Evolutionary conservation across 2,888 invertebrate species (phyloP).

Genomic region (Drosophila borborema): DNA sequence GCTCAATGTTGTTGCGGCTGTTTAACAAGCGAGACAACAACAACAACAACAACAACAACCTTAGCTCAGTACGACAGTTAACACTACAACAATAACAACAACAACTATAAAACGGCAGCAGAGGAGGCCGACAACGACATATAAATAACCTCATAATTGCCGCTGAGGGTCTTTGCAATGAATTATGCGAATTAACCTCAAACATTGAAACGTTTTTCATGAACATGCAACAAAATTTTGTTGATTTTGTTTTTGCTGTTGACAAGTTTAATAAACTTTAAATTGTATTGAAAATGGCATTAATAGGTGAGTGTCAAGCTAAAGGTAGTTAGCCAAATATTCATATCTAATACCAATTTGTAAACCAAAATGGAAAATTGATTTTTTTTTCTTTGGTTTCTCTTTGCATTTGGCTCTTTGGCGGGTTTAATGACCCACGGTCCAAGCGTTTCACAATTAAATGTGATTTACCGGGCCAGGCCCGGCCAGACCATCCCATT

Average conservation of each 20-base stretch:
- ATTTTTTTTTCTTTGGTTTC: neutral
- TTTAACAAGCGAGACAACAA: conserved; percentile 52
- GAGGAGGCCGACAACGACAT: conserved; percentile 62
- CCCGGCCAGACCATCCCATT: conserved; percentile 15
- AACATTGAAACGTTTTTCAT: conserved; percentile 65
- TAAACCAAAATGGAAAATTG: neutral
- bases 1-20: conserved; percentile 67
- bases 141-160: conserved; percentile 79
- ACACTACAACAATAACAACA: conserved; percentile 32
- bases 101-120: conserved; percentile 33
- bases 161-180: conserved; percentile 78
- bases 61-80: conserved; percentile 29
- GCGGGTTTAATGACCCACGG: neutral
- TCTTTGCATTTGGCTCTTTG: neutral
- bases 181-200: conserved; percentile 80
- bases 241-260: neutral
- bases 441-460: conserved; percentile 12
- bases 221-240: conserved; percentile 53
- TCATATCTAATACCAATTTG: neutral
- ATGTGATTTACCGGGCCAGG: neutral
- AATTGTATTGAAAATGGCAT: conserved; percentile 1
- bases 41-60: conserved; percentile 31
- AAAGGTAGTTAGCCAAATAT: neutral
- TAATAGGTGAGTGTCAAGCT: conserved; percentile 4
- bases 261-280: conserved; percentile 58